Base-by-base conservation (phyloP, 2,888 invertebrate species). In the Palloptera scutellata region DNA sequence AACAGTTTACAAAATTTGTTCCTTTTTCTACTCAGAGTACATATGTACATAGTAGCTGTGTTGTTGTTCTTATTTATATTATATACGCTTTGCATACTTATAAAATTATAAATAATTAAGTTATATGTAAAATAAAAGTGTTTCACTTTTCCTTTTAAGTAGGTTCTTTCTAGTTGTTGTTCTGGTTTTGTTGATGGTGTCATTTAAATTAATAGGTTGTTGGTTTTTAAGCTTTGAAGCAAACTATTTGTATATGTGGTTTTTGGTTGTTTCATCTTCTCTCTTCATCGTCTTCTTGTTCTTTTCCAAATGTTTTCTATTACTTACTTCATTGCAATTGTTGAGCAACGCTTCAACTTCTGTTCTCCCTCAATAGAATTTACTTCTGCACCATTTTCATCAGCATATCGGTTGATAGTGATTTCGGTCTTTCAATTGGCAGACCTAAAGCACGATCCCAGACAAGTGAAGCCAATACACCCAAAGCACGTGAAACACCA, bases 401-500 rank as follows among this genome's bases (percentile, higher is more conserved):
- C 86, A 89, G 87, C 70, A 86, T 76, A 51, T 89, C 89, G 65
- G 88, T 92, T 70, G 91, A 90, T 85, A 93, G 88, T 43, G 94
- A 94, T 85, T 96, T 95, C 72, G 88, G 95, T 88, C 89, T 91
- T 86, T 95, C 95, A 74, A 95, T 89, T 58, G 94, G 94, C 67
- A 94, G 86, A 70, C 93, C 92, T 52, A 94, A 88, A 61, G 93
- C 94, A 74, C 95, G 88, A 79, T 91, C 91, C 94, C 94, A 95
- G 48, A 95, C 88, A 41, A 94, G 87, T 42, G 91, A 90, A 1
- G 94, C 89, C 77, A 92, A 86, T 17, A 93, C 92, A 72, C 95
- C 95, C 20, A 95, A 88, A 43, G 95, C 94, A 78, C 95, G 89
- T 1, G 94, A 94, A 10, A 95, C 94, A 70, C 95, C 95, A 84